Percentiles rank a stretch among this genome's conserved stretches.
Conservation (phyloP, 2,888 invertebrate species). For the Philonicus albiceps region DNA sequence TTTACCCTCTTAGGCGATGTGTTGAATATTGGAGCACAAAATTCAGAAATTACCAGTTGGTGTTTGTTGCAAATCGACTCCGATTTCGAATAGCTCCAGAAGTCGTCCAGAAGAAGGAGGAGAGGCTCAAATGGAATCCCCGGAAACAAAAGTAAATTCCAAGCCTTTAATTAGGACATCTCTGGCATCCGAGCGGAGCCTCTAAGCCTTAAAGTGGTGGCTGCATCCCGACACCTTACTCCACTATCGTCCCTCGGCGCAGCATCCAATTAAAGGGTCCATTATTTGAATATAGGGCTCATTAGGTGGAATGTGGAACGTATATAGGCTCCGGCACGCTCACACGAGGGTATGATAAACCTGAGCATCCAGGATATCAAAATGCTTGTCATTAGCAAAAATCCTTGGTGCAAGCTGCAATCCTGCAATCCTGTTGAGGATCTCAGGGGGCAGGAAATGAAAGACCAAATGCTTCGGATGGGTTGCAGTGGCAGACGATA, state of each 20-base stretch:
- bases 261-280: conserved; percentile 5
- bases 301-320: not conserved
- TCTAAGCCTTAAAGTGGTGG: not conserved
- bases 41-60: not conserved
- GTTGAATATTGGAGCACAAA: not conserved
- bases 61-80: not conserved
- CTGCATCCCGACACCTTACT: not conserved
- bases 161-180: conserved; percentile 11
- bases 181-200: not conserved
- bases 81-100: not conserved
- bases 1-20: not conserved
- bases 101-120: not conserved
- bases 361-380: not conserved
- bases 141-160: not conserved
- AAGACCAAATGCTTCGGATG: not conserved
- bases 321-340: not conserved
- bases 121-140: not conserved
- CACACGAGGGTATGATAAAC: not conserved
- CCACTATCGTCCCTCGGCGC: not conserved
- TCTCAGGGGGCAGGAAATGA: conserved; percentile 8
- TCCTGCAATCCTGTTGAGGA: not conserved
- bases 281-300: conserved; percentile 26
- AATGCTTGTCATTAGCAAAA: conserved; percentile 19
- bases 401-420: not conserved
- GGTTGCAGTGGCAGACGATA: not conserved